Conservation (phyloP, 2,113 vertebrate genomes). For the Proteles cristata region DNA sequence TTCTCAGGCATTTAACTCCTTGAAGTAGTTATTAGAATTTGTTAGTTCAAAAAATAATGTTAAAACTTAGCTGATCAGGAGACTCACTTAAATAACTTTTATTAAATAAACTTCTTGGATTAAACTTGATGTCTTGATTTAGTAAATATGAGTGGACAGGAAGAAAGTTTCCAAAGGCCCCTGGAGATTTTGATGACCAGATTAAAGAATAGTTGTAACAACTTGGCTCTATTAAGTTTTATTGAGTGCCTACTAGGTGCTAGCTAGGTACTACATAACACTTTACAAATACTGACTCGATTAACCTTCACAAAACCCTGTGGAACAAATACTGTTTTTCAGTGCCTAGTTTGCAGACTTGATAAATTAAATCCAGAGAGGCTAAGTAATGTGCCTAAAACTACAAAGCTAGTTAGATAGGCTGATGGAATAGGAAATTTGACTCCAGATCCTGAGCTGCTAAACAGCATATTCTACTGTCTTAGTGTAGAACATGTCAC, state of each 20-base stretch:
- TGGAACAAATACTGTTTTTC: neutral
- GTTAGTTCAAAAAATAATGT: neutral
- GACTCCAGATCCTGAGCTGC: neutral
- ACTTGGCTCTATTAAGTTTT: neutral
- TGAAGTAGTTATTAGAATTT: neutral
- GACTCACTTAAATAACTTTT: neutral
- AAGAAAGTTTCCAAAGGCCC: neutral
- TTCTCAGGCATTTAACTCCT: neutral
- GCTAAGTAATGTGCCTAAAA: neutral
- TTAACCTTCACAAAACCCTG: neutral
- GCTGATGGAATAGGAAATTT: neutral
- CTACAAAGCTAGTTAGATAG: neutral
- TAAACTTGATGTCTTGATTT: neutral
- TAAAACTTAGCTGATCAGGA: neutral
- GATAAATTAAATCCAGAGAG: neutral
- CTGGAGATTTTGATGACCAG: neutral
- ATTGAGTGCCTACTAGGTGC: neutral
- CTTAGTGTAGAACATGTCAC: fast-evolving
- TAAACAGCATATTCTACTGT: neutral
- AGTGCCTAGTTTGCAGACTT: neutral
- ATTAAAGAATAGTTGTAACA: neutral
- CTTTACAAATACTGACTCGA: neutral
- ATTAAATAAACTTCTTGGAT: neutral
- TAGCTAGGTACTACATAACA: neutral
- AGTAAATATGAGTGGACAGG: neutral